Evolutionary conservation across 2,113 vertebrate genomes (phyloP).

Genomic region (Oncorhynchus keta): DNA sequence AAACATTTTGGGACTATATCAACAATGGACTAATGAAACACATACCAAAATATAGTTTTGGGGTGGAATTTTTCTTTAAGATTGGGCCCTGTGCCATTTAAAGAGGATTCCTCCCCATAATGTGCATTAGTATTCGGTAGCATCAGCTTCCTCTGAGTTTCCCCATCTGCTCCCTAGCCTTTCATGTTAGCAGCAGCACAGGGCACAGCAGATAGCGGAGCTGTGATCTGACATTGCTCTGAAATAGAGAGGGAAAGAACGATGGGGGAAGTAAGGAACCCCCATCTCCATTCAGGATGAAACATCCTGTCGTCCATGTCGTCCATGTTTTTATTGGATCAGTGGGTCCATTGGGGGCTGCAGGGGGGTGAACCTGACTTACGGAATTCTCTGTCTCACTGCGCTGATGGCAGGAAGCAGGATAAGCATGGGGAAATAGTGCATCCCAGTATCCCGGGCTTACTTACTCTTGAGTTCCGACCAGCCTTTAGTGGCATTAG

Average conservation of each 20-base stretch:
- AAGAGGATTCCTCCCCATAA: background rate
- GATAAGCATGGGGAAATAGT: background rate
- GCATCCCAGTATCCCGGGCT: background rate
- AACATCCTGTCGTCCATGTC: too few relatives aligned
- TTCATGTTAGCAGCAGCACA: background rate
- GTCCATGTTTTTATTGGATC: too few relatives aligned
- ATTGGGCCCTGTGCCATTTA: background rate
- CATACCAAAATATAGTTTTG: too few relatives aligned
- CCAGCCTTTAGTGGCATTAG: too few relatives aligned
- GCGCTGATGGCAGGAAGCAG: background rate
- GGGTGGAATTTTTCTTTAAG: too few relatives aligned
- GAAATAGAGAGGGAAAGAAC: background rate
- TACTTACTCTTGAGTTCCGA: background rate
- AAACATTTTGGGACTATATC: too few relatives aligned
- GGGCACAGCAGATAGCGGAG: background rate
- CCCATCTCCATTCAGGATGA: too few relatives aligned
- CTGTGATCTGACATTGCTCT: background rate
- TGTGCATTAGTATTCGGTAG: background rate
- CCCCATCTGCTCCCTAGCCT: background rate
- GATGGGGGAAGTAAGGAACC: background rate
- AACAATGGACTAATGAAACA: too few relatives aligned
- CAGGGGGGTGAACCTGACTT: too few relatives aligned
- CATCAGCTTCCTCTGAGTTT: background rate
- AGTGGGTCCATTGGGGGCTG: too few relatives aligned
- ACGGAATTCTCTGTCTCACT: too few relatives aligned